Percentiles rank a stretch among this genome's conserved stretches.
phyloP scores from a whole-genome alignment of 1,140 invertebrate species.

The Kradibia gibbosae region DNA sequence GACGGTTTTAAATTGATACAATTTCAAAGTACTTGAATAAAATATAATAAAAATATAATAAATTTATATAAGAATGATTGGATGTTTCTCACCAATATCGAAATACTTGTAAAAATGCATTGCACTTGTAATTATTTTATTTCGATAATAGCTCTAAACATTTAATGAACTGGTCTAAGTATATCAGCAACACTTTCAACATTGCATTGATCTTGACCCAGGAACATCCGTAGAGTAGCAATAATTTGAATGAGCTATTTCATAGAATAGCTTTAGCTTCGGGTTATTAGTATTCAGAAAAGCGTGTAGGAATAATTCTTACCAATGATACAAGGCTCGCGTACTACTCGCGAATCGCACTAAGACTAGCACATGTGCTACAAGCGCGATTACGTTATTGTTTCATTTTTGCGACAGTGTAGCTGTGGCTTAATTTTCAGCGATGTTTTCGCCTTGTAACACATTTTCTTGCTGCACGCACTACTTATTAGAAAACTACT shows the following conservation, averaged over 20 bases:
- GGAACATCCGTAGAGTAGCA: background rate
- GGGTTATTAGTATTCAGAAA: conserved; percentile 28
- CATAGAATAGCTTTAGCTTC: background rate
- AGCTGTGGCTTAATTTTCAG: conserved; percentile 6
- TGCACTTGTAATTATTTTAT: too few species aligned
- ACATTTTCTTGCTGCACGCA: conserved; percentile 15
- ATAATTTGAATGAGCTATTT: background rate
- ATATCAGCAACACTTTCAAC: background rate
- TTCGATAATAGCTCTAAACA: too few species aligned
- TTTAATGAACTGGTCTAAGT: too few species aligned
- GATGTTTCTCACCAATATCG: too few species aligned
- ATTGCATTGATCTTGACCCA: background rate
- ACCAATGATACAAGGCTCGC: conserved; percentile 22
- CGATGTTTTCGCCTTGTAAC: conserved; percentile 33
- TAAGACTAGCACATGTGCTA: background rate
- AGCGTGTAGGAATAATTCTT: conserved; percentile 30
- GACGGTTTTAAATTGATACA: too few species aligned
- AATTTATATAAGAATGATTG: too few species aligned
- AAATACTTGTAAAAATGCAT: too few species aligned
- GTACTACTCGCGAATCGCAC: background rate
- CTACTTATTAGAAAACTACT: background rate
- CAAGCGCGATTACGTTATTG: conserved; percentile 13
- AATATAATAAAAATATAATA: too few species aligned
- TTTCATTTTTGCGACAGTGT: conserved; percentile 14
- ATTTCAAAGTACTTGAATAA: too few species aligned